A percentile compares a stretch with the other conserved stretches of the same genome.
phyloP scores from a whole-genome alignment of 2,797 vertebrate genomes.

The Denticeps clupeoides region DNA sequence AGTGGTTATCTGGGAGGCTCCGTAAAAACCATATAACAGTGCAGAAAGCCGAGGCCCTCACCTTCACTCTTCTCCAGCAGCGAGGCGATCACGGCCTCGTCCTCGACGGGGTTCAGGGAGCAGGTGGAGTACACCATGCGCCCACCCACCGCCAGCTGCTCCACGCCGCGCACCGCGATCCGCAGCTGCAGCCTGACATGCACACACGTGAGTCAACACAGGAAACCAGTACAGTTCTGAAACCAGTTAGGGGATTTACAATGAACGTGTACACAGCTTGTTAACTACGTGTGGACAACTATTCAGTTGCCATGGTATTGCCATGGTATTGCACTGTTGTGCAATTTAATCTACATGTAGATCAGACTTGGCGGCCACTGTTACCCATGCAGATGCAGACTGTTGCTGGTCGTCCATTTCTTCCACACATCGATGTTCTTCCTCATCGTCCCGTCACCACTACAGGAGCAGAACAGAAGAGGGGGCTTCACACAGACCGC shows the following conservation, averaged over 20 bases:
- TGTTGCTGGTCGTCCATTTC: conserved; percentile 94
- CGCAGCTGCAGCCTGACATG: conserved; percentile 91
- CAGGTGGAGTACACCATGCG: conserved; percentile 97
- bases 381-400: conserved; percentile 93
- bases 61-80: conserved; percentile 94
- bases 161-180: conserved; percentile 86
- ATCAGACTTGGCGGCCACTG: conserved; percentile 18
- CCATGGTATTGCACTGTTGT: no score
- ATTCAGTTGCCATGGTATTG: no score
- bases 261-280: no score
- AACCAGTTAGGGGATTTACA: no score
- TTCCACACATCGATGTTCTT: conserved; percentile 99
- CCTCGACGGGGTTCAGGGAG: conserved; percentile 88
- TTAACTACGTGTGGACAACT: no score
- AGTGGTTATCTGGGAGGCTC: no score
- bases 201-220: no score
- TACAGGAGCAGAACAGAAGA: conserved; percentile 32
- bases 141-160: conserved; percentile 87
- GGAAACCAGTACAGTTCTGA: no score
- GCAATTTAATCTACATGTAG: neutral
- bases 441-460: conserved; percentile 95
- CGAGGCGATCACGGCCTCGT: conserved; percentile 85
- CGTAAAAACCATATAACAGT: no score
- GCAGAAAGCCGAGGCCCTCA: conserved; percentile 21
- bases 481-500: no score